Evolutionary conservation across 1,140 invertebrate species (phyloP), one percentile per base, ranked within the genome.

Genomic region (Sycophila sp.): DNA sequence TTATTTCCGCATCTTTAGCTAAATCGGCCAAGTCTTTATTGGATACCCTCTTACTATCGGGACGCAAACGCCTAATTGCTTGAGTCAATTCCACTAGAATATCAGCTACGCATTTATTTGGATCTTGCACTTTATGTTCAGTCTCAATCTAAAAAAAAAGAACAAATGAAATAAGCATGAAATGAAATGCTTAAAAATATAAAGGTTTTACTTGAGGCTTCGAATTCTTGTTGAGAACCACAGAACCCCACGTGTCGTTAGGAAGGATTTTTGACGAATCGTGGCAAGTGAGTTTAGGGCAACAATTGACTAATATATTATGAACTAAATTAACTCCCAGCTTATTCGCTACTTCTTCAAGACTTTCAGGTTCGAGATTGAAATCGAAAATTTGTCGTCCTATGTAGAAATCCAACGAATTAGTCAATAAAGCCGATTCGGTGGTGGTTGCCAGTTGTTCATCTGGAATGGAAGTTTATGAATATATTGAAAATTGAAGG

Each of bases 301-400:
- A 90, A 59, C 86, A 88, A 73, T 87, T 89, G 1, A 86, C 75
- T 7, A 88, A 84, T 15, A 90, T 87, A 19, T 88, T 88, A 73
- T 90, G 87, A 2, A 90, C 83, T 42, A 90, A 83, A 83, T 90
- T 90, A 22, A 90, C 78, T 77, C 89, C 87, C 4, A 90, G 75
- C 42, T 86, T 87, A 2, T 78, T 73, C 13, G 89, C 88, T 71
- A 88, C 81, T 1, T 75, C 62, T 75, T 90, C 90, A 42, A 90
- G 87, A 55, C 88, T 84, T 15, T 84, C 71, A 1, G 88, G 88
- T 17, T 89, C 87, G 5, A 87, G 74, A 36, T 87, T 79, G 17
- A 85, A 78, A 42, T 89, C 83, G 69, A 90, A 90, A 71, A 91
- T 85, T 47, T 91, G 81, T 75, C 89, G 85, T 1, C 89, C 88